Conservation (phyloP, 1,140 invertebrate species). For the Ips nitidus region DNA sequence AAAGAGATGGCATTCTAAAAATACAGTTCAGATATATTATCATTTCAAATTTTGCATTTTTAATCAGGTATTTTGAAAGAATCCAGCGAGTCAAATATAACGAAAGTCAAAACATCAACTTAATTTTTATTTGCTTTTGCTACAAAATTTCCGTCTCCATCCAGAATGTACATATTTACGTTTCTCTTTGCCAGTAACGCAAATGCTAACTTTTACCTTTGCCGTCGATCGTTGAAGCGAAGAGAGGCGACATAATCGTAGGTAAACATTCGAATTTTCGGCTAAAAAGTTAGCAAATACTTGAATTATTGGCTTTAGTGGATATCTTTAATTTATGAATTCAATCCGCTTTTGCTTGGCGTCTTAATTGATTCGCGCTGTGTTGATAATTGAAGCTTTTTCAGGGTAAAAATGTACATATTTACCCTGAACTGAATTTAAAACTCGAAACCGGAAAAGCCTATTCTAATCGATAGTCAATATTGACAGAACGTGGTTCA, state of each 20-base stretch:
- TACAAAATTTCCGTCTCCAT: not conserved
- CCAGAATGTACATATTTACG: slow-evolving; percentile 10
- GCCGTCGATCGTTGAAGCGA: slow-evolving; percentile 7
- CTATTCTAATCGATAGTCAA: slow-evolving; percentile 19
- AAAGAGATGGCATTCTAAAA: not conserved
- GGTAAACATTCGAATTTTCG: slow-evolving; percentile 10
- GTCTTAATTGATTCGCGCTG: too few relatives aligned
- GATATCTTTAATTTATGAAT: too few relatives aligned
- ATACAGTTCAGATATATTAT: too few relatives aligned
- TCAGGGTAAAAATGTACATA: not conserved
- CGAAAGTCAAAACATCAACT: not conserved
- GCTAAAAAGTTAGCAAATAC: not conserved
- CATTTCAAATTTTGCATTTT: too few relatives aligned
- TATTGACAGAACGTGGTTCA: slow-evolving; percentile 18
- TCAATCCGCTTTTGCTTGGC: too few relatives aligned
- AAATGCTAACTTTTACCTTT: slow-evolving; percentile 4
- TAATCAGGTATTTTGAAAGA: too few relatives aligned
- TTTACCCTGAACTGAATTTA: not conserved
- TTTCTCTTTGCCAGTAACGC: not conserved
- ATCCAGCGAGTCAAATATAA: too few relatives aligned
- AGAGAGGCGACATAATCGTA: slow-evolving; percentile 14
- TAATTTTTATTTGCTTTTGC: slow-evolving; percentile 1
- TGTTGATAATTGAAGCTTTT: too few relatives aligned
- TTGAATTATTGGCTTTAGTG: too few relatives aligned
- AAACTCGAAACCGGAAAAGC: not conserved